Evolutionary conservation across 1,140 invertebrate species (phyloP), one percentile per base, ranked within the genome.

Genomic region (Trypoxylus dichotomus): DNA sequence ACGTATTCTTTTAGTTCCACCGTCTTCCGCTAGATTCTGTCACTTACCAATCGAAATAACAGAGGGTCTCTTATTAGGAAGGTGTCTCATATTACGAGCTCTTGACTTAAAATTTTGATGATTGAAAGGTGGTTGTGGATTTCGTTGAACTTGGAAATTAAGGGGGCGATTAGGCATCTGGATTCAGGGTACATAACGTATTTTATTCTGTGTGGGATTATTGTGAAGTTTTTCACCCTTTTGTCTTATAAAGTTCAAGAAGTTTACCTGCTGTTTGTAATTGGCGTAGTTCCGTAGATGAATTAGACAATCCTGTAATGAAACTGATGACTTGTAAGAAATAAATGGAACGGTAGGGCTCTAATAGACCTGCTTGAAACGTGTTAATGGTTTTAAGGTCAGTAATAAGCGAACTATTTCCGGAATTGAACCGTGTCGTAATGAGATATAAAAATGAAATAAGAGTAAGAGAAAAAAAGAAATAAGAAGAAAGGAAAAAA

Each of bases 301-400:
- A 10, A 47, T 10, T 47, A 47, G 15, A n/a, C 43, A 47, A 47
- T 47, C 43, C 15, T 47, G 3, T 47, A 47, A 47, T 13, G 43
- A 47, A 2, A 47, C 10, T 11, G 3, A 10, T 2, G 43, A 47
- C 11, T 47, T 6, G 11, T 47, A 47, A 10, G 42, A 24, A 15
- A 77, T 7, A 27, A 77, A 77, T n/a, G 2, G 60, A 41, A 15
- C 76, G 32, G 37, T 74, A 77, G 13, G 76, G 76, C 68, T 77
- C 72, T 74, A 77, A 54, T 13, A 77, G 42, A 43, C 76, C 68
- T 27, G 76, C 71, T 7, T 37, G 63, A 29, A 15, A 77, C 1
- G 76, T 77, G 41, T 71, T 37, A 37, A 77, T 6, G 2, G 76
- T 32, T 41, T 27, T 71, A 19, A 41, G 3, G 24, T 77, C 71